Conservation (phyloP, 2,888 invertebrate species). For the Plebejus argus region DNA sequence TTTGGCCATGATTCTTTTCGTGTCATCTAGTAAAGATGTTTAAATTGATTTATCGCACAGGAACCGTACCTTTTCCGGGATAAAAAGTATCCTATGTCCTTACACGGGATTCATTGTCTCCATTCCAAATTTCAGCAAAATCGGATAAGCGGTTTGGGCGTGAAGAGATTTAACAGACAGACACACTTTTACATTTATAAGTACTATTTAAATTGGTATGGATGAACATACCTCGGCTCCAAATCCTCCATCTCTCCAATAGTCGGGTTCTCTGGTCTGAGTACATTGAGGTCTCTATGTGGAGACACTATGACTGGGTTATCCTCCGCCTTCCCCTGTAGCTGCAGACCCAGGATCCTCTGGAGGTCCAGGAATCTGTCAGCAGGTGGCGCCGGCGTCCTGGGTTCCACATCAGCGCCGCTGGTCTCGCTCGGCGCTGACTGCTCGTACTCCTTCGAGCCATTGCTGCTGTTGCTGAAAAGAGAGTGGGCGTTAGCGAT, state of each 20-base stretch:
- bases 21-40: no score
- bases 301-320: slow-evolving; percentile 75
- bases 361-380: slow-evolving; percentile 84
- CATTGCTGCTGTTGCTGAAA: slow-evolving; percentile 66
- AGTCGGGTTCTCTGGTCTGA: slow-evolving; percentile 84
- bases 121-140: no score
- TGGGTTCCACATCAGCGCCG: slow-evolving; percentile 58
- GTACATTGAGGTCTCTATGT: slow-evolving; percentile 76
- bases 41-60: no score
- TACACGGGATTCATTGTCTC: no score
- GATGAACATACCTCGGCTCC: slow-evolving; percentile 70
- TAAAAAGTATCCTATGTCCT: no score
- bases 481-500: neutral
- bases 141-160: no score
- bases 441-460: slow-evolving; percentile 71
- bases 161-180: no score
- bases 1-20: no score
- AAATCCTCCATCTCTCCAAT: slow-evolving; percentile 85
- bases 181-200: no score
- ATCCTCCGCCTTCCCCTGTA: slow-evolving; percentile 76
- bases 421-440: slow-evolving; percentile 72
- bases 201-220: no score
- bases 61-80: no score
- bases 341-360: slow-evolving; percentile 74
- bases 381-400: slow-evolving; percentile 69